phyloP scores from a whole-genome alignment of 2,113 vertebrate genomes.

The Coptodon rendalli region DNA sequence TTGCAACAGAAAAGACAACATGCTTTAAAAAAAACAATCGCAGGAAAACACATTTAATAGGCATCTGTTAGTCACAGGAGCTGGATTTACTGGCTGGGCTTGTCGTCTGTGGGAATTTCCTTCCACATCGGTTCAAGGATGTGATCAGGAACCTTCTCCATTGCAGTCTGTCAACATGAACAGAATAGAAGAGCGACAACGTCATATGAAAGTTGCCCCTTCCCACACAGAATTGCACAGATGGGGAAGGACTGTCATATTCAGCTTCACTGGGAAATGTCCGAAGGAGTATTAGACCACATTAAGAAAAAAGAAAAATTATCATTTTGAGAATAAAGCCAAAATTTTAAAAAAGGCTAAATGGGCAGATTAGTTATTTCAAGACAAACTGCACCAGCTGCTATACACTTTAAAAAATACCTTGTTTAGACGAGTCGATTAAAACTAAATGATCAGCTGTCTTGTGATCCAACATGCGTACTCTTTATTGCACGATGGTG shows the following conservation, averaged over 20 bases:
- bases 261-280: not conserved
- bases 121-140: conserved; percentile 86
- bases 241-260: not conserved
- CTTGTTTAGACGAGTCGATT: not conserved
- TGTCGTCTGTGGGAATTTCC: conserved; percentile 40
- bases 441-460: not conserved
- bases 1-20: not conserved
- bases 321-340: not conserved
- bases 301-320: not conserved
- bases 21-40: not conserved
- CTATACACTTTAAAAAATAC: not conserved
- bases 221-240: not conserved
- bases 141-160: conserved; percentile 88
- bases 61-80: not conserved
- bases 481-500: not conserved
- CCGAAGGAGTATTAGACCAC: not conserved
- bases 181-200: not conserved
- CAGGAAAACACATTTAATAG: not conserved
- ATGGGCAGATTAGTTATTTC: not conserved
- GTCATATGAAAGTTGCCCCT: not conserved
- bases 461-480: not conserved
- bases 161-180: conserved; percentile 69
- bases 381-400: not conserved
- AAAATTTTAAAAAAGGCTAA: not conserved
- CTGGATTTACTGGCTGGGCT: conserved; percentile 35